A percentile compares a stretch with the other conserved stretches of the same genome.
Conservation (phyloP, 2,797 vertebrate species). For the Vireo griseus region DNA sequence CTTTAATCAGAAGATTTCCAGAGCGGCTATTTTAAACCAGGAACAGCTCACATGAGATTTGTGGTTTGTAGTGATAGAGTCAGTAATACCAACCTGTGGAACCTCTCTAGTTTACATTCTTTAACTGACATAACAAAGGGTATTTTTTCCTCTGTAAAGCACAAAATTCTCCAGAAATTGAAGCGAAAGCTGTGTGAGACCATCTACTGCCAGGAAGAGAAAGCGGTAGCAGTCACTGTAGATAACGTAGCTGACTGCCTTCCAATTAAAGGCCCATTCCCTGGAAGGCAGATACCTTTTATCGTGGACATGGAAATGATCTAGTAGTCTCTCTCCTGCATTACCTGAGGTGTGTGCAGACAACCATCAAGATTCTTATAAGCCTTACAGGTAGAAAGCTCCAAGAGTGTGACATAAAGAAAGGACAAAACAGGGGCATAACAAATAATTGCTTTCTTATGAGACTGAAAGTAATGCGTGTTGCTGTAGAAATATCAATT, state of each 20-base stretch:
- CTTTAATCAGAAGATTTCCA: not conserved
- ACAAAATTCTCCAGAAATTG: not conserved
- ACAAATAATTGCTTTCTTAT: not conserved
- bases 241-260: constrained; percentile 23
- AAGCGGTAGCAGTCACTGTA: not conserved
- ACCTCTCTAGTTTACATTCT: not conserved
- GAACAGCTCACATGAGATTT: not conserved
- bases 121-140: not conserved
- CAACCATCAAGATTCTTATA: not conserved
- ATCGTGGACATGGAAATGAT: not conserved
- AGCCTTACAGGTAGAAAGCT: not conserved
- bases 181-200: not conserved
- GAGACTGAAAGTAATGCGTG: rapidly evolving
- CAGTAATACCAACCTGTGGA: not conserved
- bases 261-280: constrained; percentile 11
- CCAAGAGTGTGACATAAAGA: not conserved
- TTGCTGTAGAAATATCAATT: not conserved
- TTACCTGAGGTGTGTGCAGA: not conserved
- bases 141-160: not conserved
- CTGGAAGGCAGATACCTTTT: not conserved
- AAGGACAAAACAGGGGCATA: not conserved
- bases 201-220: not conserved
- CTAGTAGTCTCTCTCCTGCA: not conserved
- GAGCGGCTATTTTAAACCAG: not conserved
- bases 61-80: not conserved